These are phyloP conservation scores for Pteronotus mesoamericanus DNA, from an alignment of 2,797 vertebrate species.

Conservation along the genomic window DNA sequence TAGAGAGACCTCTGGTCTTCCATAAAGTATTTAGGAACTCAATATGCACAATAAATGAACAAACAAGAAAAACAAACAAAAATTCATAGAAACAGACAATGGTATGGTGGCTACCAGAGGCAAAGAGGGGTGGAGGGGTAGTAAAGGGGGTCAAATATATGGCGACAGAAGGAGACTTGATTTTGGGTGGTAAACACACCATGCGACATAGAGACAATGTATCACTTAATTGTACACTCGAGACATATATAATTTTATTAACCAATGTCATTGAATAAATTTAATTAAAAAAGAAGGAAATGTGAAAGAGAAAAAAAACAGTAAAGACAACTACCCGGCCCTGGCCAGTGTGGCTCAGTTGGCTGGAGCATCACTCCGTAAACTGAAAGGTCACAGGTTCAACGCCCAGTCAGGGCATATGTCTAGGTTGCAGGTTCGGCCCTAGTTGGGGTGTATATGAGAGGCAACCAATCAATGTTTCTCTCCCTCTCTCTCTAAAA, in stretches of 20 bases:
- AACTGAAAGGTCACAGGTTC: too few relatives aligned
- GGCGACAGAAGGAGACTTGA: not conserved
- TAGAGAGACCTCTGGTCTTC: not conserved
- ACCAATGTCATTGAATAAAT: not conserved
- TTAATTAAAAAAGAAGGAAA: not conserved
- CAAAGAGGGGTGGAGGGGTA: not conserved
- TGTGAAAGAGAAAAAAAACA: not conserved
- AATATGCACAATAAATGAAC: not conserved
- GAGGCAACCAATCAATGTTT: too few relatives aligned
- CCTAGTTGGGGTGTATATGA: too few relatives aligned
- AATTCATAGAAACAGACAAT: not conserved
- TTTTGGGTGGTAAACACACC: not conserved
- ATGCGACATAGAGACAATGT: not conserved
- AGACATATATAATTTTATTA: not conserved
- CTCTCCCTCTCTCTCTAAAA: too few relatives aligned
- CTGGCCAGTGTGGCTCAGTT: too few relatives aligned
- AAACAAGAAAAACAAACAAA: not conserved
- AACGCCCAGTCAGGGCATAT: too few relatives aligned
- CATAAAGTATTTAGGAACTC: not conserved
- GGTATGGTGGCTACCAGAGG: not conserved
- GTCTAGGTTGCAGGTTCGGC: too few relatives aligned
- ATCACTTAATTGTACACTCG: not conserved
- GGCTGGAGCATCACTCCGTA: too few relatives aligned
- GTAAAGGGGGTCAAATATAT: not conserved
- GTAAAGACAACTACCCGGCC: not conserved